These are phyloP conservation scores for Pardosa pseudoannulata DNA, from an alignment of 2,888 invertebrate genomes.

Conservation along the genomic window DNA sequence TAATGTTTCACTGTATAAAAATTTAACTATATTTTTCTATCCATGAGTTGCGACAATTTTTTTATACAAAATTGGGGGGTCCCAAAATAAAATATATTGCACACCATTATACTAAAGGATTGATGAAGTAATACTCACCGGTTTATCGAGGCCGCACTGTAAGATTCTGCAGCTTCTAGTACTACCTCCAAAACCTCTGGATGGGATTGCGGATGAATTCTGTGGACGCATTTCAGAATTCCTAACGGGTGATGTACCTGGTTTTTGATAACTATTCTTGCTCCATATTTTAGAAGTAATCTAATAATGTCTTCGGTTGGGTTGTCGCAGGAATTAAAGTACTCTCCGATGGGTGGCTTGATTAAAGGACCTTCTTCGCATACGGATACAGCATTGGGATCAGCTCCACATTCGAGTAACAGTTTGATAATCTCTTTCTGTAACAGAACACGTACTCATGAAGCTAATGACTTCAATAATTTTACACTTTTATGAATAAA, in stretches of 20 bases:
- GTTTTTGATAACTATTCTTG: conserved; percentile 80
- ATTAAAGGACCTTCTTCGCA: conserved; percentile 84
- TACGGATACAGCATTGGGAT: conserved; percentile 82
- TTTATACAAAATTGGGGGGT: too few relatives aligned
- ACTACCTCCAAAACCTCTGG: conserved; percentile 81
- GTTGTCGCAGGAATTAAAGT: conserved; percentile 84
- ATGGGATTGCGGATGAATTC: conserved; percentile 80
- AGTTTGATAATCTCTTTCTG: conserved; percentile 76
- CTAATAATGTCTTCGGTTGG: conserved; percentile 84
- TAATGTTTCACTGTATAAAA: too few relatives aligned
- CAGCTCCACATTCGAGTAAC: conserved; percentile 78
- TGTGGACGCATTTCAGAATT: conserved; percentile 87
- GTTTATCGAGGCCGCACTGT: conserved; percentile 88
- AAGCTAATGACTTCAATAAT: too few relatives aligned
- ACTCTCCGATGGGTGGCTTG: conserved; percentile 88
- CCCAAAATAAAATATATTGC: too few relatives aligned
- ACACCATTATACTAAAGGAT: too few relatives aligned
- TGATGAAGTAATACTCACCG: conserved; percentile 78
- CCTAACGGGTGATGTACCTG: conserved; percentile 91
- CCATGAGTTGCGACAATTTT: too few relatives aligned
- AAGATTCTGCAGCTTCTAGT: conserved; percentile 86
- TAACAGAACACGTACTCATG: background rate
- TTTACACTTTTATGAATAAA: too few relatives aligned
- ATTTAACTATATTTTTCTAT: too few relatives aligned
- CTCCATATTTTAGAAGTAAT: conserved; percentile 86